Percentiles rank a stretch among this genome's conserved stretches.
These are phyloP conservation scores for Metellina segmentata DNA, from an alignment of 2,888 invertebrate genomes.

Conservation along the genomic window DNA sequence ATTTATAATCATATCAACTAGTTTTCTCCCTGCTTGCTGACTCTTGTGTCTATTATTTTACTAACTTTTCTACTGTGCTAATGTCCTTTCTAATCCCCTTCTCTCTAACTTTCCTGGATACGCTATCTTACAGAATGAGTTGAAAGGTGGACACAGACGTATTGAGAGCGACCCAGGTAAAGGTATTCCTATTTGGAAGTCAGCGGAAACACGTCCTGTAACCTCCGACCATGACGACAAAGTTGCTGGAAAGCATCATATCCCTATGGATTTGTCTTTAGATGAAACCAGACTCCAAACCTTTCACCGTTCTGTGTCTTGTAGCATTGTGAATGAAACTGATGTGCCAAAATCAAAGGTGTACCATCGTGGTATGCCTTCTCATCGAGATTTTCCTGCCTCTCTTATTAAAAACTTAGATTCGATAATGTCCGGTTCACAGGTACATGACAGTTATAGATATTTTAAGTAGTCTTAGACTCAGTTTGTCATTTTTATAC, in stretches of 20 bases:
- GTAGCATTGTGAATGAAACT: constrained; percentile 73
- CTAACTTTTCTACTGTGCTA: neutral
- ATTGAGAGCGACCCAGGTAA: constrained; percentile 76
- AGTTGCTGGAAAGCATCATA: constrained; percentile 27
- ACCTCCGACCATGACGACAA: constrained; percentile 69
- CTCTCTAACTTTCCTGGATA: constrained; percentile 42
- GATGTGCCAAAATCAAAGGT: constrained; percentile 74
- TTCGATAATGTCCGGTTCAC: constrained; percentile 71
- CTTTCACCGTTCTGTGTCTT: constrained; percentile 75
- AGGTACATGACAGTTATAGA: constrained; percentile 35
- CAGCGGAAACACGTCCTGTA: constrained; percentile 45
- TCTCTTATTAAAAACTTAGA: constrained; percentile 66
- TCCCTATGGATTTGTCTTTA: constrained; percentile 55
- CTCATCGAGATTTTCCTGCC: constrained; percentile 71
- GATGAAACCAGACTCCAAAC: constrained; percentile 62
- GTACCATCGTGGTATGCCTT: constrained; percentile 51
- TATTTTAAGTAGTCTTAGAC: no score
- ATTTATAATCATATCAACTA: no score
- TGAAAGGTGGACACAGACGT: constrained; percentile 70
- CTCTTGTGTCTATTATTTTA: constrained; percentile 10
- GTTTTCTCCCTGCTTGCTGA: neutral
- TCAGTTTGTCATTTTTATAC: no score
- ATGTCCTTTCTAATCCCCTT: constrained; percentile 12
- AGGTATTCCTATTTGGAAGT: constrained; percentile 67
- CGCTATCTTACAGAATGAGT: constrained; percentile 67